Evolutionary conservation across 2,797 vertebrate species (phyloP).

Genomic region (Pagetopsis macropterus): DNA sequence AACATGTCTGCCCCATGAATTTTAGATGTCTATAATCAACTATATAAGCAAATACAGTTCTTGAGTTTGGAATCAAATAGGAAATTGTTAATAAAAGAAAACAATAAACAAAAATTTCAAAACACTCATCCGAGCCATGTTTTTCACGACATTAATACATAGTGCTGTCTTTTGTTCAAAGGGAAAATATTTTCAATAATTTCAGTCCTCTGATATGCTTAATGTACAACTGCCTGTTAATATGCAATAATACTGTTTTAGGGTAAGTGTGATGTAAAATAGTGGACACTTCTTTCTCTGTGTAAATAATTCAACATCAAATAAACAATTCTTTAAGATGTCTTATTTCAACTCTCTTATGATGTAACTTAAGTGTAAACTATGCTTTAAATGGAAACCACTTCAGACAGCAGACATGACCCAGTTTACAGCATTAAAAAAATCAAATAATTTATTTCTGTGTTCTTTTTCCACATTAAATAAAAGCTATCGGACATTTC

Average conservation of each 20-base stretch:
- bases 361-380: not conserved
- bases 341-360: slow-evolving; percentile 31
- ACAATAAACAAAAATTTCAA: not conserved
- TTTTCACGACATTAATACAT: slow-evolving; percentile 8
- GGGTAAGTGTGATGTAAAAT: slow-evolving; percentile 60
- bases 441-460: slow-evolving; percentile 85
- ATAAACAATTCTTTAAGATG: slow-evolving; percentile 61
- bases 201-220: slow-evolving; percentile 38
- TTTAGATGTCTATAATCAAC: not conserved
- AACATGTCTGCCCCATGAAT: not conserved
- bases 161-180: slow-evolving; percentile 25
- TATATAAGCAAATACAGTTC: not conserved
- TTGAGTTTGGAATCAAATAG: not conserved
- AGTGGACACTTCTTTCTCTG: slow-evolving; percentile 46
- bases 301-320: slow-evolving; percentile 64
- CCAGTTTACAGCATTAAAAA: slow-evolving; percentile 77
- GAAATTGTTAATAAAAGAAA: not conserved
- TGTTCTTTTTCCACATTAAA: slow-evolving; percentile 83
- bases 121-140: slow-evolving; percentile 9
- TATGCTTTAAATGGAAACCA: slow-evolving; percentile 15
- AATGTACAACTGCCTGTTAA: slow-evolving; percentile 59
- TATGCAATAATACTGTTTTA: slow-evolving; percentile 66
- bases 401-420: slow-evolving; percentile 58
- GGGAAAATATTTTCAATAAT: slow-evolving; percentile 35
- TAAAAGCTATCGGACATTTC: slow-evolving; percentile 82